A percentile compares a stretch with the other conserved stretches of the same genome.
Conservation (phyloP, 1,140 invertebrate genomes). For the Cyclina sinensis region DNA sequence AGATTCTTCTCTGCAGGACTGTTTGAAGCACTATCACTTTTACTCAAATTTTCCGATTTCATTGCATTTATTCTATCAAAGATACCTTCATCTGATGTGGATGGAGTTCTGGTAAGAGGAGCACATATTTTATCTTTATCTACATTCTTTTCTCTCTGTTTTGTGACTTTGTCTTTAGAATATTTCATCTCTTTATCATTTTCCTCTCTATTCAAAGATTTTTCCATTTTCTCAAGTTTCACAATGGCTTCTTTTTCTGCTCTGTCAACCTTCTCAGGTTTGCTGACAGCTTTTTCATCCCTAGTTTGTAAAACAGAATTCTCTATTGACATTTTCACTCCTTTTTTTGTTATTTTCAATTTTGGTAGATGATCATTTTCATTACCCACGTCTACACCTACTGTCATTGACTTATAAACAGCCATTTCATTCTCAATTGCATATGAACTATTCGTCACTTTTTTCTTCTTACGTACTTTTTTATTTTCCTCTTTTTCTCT, state of each 20-base stretch:
- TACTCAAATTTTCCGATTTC: slow-evolving; percentile 55
- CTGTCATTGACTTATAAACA: slow-evolving; percentile 75
- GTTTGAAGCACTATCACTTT: slow-evolving; percentile 16
- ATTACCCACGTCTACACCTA: slow-evolving; percentile 70
- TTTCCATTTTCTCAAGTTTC: slow-evolving; percentile 50
- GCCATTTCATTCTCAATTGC: slow-evolving; percentile 68
- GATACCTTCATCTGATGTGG: slow-evolving; percentile 67
- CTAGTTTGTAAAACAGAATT: slow-evolving; percentile 44
- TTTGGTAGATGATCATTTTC: slow-evolving; percentile 72
- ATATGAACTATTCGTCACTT: slow-evolving; percentile 71
- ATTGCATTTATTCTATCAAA: slow-evolving; percentile 69
- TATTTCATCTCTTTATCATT: slow-evolving; percentile 19
- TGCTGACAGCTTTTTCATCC: slow-evolving; percentile 24
- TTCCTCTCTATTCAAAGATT: neutral
- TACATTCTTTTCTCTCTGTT: slow-evolving; percentile 11
- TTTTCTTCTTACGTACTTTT: slow-evolving; percentile 81
- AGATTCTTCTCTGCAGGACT: slow-evolving; percentile 31
- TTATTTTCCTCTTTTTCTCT: slow-evolving; percentile 80
- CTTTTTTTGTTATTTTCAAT: slow-evolving; percentile 76
- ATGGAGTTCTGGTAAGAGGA: slow-evolving; percentile 50
- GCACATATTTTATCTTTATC: slow-evolving; percentile 51
- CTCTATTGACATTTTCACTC: slow-evolving; percentile 64
- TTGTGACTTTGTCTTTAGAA: slow-evolving; percentile 38
- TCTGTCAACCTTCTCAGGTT: slow-evolving; percentile 38
- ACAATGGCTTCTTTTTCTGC: slow-evolving; percentile 47